Evolutionary conservation across 2,888 invertebrate species (phyloP), one percentile per base, ranked within the genome.

Genomic region (Periphyllus acericola): DNA sequence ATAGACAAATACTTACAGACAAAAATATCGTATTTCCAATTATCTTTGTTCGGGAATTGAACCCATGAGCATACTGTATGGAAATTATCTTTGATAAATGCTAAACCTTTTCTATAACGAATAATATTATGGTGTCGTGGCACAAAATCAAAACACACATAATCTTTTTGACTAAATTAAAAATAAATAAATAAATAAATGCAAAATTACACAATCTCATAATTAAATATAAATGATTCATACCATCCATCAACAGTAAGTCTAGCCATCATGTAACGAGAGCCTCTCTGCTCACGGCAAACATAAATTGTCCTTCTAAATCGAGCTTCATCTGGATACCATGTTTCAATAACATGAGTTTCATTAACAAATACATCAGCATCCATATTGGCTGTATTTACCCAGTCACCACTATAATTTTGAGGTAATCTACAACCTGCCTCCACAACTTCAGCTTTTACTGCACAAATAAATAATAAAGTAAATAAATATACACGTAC

Each of bases 331-430:
- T 99, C 98, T 0, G 98, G 98, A 92, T 96, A 96, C 92, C 96
- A 98, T 0, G 96, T 97, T 92, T 98, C 98, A 90, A 98, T 96
- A 68, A 99, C 98, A 91, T 99, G 99, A 0, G 99, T 99, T 91
- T 97, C 96, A 91, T 99, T 99, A 72, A 99, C 97, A 78, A 94
- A 94, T 0, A 98, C 95, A 92, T 98, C 97, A 0, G 98, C 98
- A 92, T 98, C 98, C 90, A 98, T 96, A 91, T 99, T 98, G 0
- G 98, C 98, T 0, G 99, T 98, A 91, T 99, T 99, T 83, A 98
- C 97, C 99, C 99, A 99, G 36, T 96, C 94, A 0, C 99, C 98
- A 0, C 96, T 94, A 92, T 98, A 98, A 91, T 99, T 98, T 91
- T 97, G 96, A 0, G 99, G 98, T 89, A 99, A 92, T 76, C 97